Base-by-base conservation (phyloP, 2,797 vertebrate species). In the Gymnoscopelus microlampas region DNA sequence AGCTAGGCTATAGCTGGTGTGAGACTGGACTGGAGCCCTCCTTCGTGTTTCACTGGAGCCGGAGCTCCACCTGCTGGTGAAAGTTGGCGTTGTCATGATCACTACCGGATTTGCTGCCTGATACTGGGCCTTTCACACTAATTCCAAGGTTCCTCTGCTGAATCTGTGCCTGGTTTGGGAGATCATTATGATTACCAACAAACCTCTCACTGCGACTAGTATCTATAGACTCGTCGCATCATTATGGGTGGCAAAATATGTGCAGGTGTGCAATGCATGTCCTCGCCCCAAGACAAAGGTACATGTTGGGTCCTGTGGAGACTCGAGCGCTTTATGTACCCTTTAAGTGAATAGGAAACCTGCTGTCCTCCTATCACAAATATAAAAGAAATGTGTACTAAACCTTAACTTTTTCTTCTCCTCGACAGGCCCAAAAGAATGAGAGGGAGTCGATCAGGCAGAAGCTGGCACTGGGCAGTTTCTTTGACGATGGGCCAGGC, bases 401-500 rank as follows among this genome's bases (percentile, higher is more conserved):
- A 49, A 71, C 64, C 14, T 0, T 7, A 54, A 50, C 13, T 1
- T 73, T 32, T 68, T 47, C 0, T 39, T 81, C 54, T 82, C 2
- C 7, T 68, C 53, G 15, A 32, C 82, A 99, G 98, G 98, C 98
- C 90, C 98, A 99, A 89, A 99, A 98, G 93, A 99, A 98, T 95
- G 98, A 99, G 91, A 95, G 97, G 47, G 97, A 99, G 90, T 99
- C 96, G 53, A 99, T 99, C 93, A 91, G 98, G 88, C 97, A 99
- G 95, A 99, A 99, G 92, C 87, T 99, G 95, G 98, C 98, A 3
- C 94, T 98, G 83, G 97, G 98, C 79, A 97, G 97, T 89, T 99
- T 99, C 95, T 99, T 99, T n/a, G 98, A 98, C n/a, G 97, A 99
- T 91, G 98, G 97, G 76, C 97, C 97, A 0, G 97, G 97, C 66